Conservation (phyloP, 2,113 vertebrate genomes). For the Myotis davidii region DNA sequence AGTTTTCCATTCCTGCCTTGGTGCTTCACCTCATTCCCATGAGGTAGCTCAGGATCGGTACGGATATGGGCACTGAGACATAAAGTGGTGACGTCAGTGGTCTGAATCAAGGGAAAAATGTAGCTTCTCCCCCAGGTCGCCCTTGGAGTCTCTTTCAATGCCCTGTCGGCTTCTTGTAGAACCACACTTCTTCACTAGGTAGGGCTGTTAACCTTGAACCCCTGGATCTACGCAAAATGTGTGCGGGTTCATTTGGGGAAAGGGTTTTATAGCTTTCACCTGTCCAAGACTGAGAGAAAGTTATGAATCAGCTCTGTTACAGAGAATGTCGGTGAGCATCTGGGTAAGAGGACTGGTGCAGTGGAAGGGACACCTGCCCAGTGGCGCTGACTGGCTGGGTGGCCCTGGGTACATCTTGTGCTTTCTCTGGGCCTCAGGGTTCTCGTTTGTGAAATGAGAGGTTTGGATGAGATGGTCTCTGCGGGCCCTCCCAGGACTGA, state of each 20-base stretch:
- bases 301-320: neutral
- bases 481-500: neutral
- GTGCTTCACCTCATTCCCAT: neutral
- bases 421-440: neutral
- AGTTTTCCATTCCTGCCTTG: neutral
- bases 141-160: neutral
- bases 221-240: neutral
- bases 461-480: neutral
- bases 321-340: neutral
- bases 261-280: neutral
- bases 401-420: neutral
- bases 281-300: neutral
- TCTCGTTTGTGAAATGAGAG: neutral
- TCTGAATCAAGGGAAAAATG: neutral
- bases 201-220: neutral
- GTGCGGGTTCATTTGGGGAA: neutral
- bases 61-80: neutral
- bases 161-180: neutral
- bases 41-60: neutral
- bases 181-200: neutral
- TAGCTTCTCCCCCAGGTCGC: neutral
- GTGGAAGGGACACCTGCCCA: neutral
- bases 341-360: neutral
- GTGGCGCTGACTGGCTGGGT: neutral
- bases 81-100: neutral